Evolutionary conservation across 2,113 vertebrate species (phyloP).

Genomic region (Pao palembangensis): DNA sequence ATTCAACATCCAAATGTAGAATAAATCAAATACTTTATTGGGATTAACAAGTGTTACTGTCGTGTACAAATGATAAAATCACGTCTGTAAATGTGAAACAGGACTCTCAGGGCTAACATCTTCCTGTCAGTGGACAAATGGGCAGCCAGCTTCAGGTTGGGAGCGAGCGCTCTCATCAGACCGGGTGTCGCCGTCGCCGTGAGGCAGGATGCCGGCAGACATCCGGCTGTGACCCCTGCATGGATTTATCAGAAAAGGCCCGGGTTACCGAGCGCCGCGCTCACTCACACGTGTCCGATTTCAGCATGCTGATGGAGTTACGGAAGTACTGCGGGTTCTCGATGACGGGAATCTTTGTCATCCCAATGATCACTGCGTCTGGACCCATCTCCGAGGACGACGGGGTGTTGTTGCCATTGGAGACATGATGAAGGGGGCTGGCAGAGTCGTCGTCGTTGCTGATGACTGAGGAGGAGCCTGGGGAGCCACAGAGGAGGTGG

Average conservation of each 20-base stretch:
- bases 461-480: conserved; percentile 97
- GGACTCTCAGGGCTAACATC: no score
- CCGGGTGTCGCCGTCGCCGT: conserved; percentile 35
- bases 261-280: conserved; percentile 36
- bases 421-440: conserved; percentile 98
- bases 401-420: conserved; percentile 97
- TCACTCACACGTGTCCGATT: conserved; percentile 97
- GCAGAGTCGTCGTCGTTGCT: conserved; percentile 98
- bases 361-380: conserved; percentile 96
- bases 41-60: no score
- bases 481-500: conserved; percentile 28
- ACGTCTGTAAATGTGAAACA: no score
- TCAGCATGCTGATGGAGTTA: conserved; percentile 91
- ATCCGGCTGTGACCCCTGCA: conserved; percentile 42
- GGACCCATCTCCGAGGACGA: conserved; percentile 96
- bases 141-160: no score
- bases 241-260: conserved; percentile 67
- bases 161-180: not conserved
- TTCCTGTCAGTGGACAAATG: no score
- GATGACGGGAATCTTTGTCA: conserved; percentile 99
- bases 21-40: no score
- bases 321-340: conserved; percentile 99
- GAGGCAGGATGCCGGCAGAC: conserved; percentile 45
- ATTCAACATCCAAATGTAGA: no score
- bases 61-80: no score